Base-by-base conservation (phyloP, 2,888 invertebrate species). In the Ferdinandea cuprea region DNA sequence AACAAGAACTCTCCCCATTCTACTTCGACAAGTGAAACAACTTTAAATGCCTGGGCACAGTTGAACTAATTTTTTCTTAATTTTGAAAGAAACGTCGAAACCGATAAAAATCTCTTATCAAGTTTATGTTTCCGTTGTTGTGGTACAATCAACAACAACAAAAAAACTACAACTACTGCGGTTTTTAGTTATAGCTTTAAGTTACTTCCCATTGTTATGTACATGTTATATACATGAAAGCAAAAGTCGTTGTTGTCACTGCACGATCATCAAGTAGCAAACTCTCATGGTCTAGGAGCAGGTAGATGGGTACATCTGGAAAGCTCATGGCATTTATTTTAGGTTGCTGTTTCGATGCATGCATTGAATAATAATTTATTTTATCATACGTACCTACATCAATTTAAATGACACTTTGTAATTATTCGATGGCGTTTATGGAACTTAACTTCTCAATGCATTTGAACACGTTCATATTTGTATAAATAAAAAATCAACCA, bases 291-390 rank as follows among this genome's bases (percentile, higher is more conserved):
- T n/a, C 8, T 46, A 9, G 25, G 1, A 66, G 30, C n/a, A n/a
- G n/a, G n/a, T n/a, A n/a, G n/a, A n/a, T n/a, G n/a, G n/a, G n/a
- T 56, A 25, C 15, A 46, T 56, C 32, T 35, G 7, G 17, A 32
- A 30, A 73, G 52, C 25, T 40, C 61, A 54, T 40, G 25, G n/a
- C 32, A 54, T 52, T 65, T 50, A 50, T 78, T 50, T 46, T 58
- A 50, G 42, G 32, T 59, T 42, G 42, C 25, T 37, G 19, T 58
- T 72, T 32, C 2, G 21, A 28, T 52, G 17, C 74, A 74, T 69
- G 80, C 56, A 30, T 56, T 63, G 80, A 74, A 80, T 80, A 68
- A 42, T 74, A 69, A 80, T 63, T 61, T 68, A 35, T 42, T 17
- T 32, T 28, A 25, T 25, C 17, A 28, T 17, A 58, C 40, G 11